Conservation (phyloP, 2,797 vertebrate genomes). For the Catamblyrhynchus diadema region DNA sequence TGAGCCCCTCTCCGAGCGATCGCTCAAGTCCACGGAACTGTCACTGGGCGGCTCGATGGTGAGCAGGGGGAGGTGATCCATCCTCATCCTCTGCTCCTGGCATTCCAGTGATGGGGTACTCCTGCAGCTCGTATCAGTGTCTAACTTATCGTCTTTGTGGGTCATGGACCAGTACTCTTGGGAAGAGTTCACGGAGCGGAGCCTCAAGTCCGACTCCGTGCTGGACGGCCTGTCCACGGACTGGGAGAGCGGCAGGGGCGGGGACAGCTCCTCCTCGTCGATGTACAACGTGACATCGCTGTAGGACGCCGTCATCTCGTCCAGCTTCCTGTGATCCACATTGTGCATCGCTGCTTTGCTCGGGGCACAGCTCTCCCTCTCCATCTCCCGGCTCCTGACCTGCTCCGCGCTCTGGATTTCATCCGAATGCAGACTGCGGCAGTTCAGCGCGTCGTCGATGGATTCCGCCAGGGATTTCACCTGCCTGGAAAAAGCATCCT, state of each 20-base stretch:
- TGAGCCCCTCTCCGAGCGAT: constrained; percentile 90
- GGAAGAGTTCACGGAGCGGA: constrained; percentile 82
- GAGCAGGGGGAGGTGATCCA: constrained; percentile 89
- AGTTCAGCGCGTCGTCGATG: constrained; percentile 95
- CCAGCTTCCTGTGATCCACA: constrained; percentile 84
- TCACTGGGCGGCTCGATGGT: constrained; percentile 95
- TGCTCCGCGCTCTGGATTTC: constrained; percentile 78
- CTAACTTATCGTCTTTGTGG: constrained; percentile 89
- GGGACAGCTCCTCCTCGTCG: constrained; percentile 94
- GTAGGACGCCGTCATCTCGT: constrained; percentile 95
- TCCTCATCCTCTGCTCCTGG: constrained; percentile 86
- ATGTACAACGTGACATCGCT: constrained; percentile 97
- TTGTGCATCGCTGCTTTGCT: constrained; percentile 76
- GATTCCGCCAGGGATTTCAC: constrained; percentile 97
- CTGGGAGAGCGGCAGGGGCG: constrained; percentile 86
- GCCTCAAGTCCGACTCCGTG: constrained; percentile 86
- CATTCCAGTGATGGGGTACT: constrained; percentile 92
- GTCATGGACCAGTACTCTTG: constrained; percentile 93
- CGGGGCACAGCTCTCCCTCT: constrained; percentile 79
- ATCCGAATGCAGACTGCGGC: constrained; percentile 89
- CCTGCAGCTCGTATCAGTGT: constrained; percentile 91
- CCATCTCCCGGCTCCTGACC: constrained; percentile 77
- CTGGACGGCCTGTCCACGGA: constrained; percentile 84
- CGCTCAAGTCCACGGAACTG: constrained; percentile 93
- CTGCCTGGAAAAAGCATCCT: constrained; percentile 95